Percentiles rank a stretch among this genome's conserved stretches.
These are phyloP conservation scores for Athene noctua DNA, from an alignment of 2,113 vertebrate species.

Conservation along the genomic window DNA sequence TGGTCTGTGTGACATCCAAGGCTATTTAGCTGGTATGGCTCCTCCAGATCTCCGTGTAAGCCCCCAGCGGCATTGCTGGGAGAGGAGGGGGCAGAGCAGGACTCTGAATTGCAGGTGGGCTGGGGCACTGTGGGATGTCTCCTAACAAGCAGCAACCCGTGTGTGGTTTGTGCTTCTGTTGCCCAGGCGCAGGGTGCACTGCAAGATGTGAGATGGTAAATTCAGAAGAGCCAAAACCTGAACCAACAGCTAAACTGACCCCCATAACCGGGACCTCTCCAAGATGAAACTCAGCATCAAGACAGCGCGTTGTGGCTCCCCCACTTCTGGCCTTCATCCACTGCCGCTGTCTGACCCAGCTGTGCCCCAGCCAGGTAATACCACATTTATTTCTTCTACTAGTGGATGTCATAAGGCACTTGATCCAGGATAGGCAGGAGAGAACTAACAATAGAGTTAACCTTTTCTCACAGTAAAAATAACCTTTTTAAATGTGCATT, in stretches of 20 bases:
- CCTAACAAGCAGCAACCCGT: not conserved
- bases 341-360: not conserved
- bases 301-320: fast-evolving
- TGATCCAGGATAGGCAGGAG: not conserved
- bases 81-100: not conserved
- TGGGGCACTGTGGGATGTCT: not conserved
- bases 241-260: not conserved
- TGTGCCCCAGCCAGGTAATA: not conserved
- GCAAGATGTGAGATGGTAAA: not conserved
- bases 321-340: not conserved
- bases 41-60: not conserved
- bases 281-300: not conserved
- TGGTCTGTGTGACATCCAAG: not conserved
- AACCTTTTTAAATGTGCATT: constrained; percentile 49
- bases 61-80: not conserved
- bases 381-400: not conserved
- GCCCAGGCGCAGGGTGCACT: not conserved
- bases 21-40: not conserved
- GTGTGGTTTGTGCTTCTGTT: not conserved
- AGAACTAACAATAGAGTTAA: constrained; percentile 30
- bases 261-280: not conserved
- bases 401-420: not conserved
- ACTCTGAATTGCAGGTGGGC: not conserved
- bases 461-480: constrained; percentile 45
- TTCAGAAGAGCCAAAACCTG: not conserved